A percentile compares a stretch with the other conserved stretches of the same genome.
These are phyloP conservation scores for Pyrgus malvae DNA, from an alignment of 2,888 invertebrate species.

Conservation along the genomic window DNA sequence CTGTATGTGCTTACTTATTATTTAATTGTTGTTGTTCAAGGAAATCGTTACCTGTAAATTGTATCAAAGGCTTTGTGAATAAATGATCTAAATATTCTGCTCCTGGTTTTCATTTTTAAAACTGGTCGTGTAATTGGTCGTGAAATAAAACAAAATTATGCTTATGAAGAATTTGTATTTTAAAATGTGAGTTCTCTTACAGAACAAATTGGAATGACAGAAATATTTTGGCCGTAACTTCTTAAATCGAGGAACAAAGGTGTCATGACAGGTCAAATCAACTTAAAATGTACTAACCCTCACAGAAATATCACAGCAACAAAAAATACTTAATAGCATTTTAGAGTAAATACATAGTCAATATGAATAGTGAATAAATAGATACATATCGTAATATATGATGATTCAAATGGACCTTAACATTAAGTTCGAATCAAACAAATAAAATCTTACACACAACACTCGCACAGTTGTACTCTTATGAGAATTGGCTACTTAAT, in stretches of 20 bases:
- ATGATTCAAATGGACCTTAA: conserved; percentile 5
- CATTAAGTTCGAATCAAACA: not conserved
- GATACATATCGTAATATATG: conserved; percentile 12
- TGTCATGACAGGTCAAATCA: conserved; percentile 9
- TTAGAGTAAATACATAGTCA: conserved; percentile 31
- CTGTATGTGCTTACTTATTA: too few species aligned
- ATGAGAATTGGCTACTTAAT: conserved; percentile 65
- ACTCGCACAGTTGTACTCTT: conserved; percentile 55
- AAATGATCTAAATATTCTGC: too few species aligned
- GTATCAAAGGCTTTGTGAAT: too few species aligned
- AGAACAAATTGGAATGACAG: not conserved
- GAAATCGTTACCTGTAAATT: too few species aligned
- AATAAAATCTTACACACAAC: conserved; percentile 37
- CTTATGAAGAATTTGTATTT: not conserved
- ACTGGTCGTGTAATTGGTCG: too few species aligned
- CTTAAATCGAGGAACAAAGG: conserved; percentile 3
- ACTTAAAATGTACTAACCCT: conserved; percentile 49
- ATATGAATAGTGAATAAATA: conserved; percentile 14
- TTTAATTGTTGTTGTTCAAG: too few species aligned
- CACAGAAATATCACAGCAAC: conserved; percentile 74
- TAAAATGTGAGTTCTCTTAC: not conserved
- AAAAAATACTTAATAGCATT: conserved; percentile 47
- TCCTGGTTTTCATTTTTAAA: too few species aligned
- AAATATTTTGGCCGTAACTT: conserved; percentile 7
- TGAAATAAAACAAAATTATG: not conserved